Base-by-base conservation (phyloP, 2,113 vertebrate genomes). In the Zingel zingel region DNA sequence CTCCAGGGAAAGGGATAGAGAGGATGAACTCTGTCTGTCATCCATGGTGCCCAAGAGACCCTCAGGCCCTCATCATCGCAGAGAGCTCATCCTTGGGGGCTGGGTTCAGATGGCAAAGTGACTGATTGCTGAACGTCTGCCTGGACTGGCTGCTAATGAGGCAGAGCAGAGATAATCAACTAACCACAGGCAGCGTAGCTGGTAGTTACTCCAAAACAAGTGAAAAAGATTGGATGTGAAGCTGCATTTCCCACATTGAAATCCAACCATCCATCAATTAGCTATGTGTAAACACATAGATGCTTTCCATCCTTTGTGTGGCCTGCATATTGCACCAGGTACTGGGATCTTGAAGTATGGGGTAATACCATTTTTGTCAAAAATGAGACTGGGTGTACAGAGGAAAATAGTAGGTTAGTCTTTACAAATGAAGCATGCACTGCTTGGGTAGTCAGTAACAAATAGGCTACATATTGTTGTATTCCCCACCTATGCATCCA, bases 241-340 rank as follows among this genome's bases (percentile, higher is more conserved):
- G 73, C 72, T 82, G 1, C 70, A 68, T 81, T 75, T 84, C 70
- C 73, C 71, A 78, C 68, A 77, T 75, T 66, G 70, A 87, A 86
- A 85, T 84, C 39, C 12, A 4, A 73, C 68, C 80, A 92, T 92
- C 72, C 82, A 89, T 92, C 87, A 89, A 89, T 91, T 86, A 86
- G 74, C 23, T 86, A 61, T 58, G 19, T 75, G 2, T 56, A 23
- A 3, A 6, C 7, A 53, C 66, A 71, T 27, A 33, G 54, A 54
- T 70, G 14, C 15, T 64, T 79, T 57, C 4, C 47, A 25, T 79
- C 25, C 39, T n/a, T 21, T 68, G 19, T 23, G n/a, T 64, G 47
- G 69, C n/a, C 33, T 45, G 2, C 7, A 53, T 57, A 36, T 81
- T 16, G 6, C 30, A 73, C 4, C 23, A 48, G 3, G 27, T 71